Percentiles rank a stretch among this genome's conserved stretches.
Evolutionary conservation across 2,113 vertebrate species (phyloP).

Genomic region (Propithecus coquereli): DNA sequence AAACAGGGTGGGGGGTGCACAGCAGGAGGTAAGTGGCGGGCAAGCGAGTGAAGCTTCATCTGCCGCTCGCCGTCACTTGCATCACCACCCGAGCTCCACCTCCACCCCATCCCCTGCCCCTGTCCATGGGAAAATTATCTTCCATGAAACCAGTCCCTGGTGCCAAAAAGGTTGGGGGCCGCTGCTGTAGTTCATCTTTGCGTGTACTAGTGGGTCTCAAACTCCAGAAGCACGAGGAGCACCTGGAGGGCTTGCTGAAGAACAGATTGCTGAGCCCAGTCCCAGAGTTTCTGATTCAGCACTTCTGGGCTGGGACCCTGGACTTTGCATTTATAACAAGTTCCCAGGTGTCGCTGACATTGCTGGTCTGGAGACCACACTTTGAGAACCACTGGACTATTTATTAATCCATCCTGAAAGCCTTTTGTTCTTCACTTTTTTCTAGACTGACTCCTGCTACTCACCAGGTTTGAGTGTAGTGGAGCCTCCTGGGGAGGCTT

Average conservation of each 20-base stretch:
- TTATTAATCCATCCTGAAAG: not conserved
- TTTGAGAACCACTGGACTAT: not conserved
- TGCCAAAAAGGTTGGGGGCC: too few relatives aligned
- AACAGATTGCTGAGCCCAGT: not conserved
- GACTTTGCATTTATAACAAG: not conserved
- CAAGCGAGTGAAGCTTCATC: too few relatives aligned
- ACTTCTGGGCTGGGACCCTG: not conserved
- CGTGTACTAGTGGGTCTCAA: not conserved
- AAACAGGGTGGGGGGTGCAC: too few relatives aligned
- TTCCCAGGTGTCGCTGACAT: not conserved
- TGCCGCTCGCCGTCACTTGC: too few relatives aligned
- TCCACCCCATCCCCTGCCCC: too few relatives aligned
- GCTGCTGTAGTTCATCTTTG: not conserved
- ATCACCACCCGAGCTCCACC: too few relatives aligned
- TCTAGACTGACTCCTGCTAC: not conserved
- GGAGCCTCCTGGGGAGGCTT: not conserved
- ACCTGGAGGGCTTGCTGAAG: not conserved
- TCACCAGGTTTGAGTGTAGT: not conserved
- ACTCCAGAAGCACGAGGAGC: not conserved
- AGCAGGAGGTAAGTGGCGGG: too few relatives aligned
- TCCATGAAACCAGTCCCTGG: too few relatives aligned
- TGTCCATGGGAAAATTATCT: too few relatives aligned
- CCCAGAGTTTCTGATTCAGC: not conserved
- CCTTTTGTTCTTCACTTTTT: not conserved
- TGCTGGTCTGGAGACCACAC: not conserved